Evolutionary conservation across 2,888 invertebrate species (phyloP).

Genomic region (Aphidius colemani): DNA sequence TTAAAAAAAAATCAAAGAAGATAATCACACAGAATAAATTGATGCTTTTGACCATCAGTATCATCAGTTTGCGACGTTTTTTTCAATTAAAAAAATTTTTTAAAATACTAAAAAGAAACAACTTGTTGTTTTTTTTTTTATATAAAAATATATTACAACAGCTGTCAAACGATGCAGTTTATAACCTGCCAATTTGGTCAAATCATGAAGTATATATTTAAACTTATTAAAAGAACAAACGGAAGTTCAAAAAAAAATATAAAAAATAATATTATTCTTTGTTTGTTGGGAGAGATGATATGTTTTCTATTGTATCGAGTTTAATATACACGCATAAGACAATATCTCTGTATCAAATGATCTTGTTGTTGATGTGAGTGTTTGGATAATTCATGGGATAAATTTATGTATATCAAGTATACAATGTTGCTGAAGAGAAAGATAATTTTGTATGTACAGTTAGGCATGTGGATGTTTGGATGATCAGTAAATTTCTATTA

Average conservation of each 20-base stretch:
- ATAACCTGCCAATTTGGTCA: slow-evolving; percentile 11
- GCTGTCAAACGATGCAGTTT: slow-evolving; percentile 47
- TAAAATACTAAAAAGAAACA: neutral
- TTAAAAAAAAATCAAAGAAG: slow-evolving; percentile 27
- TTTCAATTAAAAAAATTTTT: slow-evolving; percentile 48
- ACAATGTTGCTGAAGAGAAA: too few species aligned
- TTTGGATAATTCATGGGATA: too few species aligned
- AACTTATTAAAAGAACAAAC: slow-evolving; percentile 12
- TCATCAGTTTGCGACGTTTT: slow-evolving; percentile 32
- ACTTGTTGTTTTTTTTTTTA: slow-evolving; percentile 20
- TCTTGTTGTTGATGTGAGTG: too few species aligned
- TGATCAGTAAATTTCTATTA: slow-evolving; percentile 56
- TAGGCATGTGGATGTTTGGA: too few species aligned
- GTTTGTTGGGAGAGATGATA: too few species aligned
- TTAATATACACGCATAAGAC: too few species aligned
- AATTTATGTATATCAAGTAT: too few species aligned
- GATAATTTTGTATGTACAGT: too few species aligned
- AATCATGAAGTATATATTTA: neutral
- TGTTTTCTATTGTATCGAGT: too few species aligned
- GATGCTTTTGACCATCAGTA: slow-evolving; percentile 43
- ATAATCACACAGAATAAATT: slow-evolving; percentile 49
- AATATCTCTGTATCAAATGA: too few species aligned
- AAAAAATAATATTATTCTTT: too few species aligned
- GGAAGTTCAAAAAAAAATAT: neutral
- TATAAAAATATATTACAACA: slow-evolving; percentile 39